Conservation (phyloP, 2,888 invertebrate genomes). For the Lottia gigantea region DNA sequence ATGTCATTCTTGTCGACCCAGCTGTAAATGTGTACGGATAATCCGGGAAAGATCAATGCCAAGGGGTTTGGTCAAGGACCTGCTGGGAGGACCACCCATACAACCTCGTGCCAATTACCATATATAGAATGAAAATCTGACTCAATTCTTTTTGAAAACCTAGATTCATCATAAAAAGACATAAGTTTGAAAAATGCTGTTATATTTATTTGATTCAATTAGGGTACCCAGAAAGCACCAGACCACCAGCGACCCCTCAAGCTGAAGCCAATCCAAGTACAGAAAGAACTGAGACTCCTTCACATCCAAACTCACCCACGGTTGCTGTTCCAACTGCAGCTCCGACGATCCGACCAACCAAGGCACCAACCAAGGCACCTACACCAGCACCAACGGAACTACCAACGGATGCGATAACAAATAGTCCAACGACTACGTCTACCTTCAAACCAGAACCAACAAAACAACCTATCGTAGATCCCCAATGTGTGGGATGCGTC, state of each 20-base stretch:
- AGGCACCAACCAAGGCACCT: background rate
- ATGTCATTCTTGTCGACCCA: no score
- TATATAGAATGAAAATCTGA: no score
- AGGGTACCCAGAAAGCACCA: no score
- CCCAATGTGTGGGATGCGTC: background rate
- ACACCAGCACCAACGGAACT: background rate
- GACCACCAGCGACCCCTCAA: background rate
- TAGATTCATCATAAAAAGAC: no score
- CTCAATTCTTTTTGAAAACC: no score
- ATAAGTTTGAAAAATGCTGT: no score
- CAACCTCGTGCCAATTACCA: no score
- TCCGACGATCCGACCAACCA: background rate
- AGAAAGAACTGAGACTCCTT: background rate
- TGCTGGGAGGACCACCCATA: no score
- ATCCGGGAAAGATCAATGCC: no score
- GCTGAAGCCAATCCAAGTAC: background rate
- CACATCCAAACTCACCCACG: background rate
- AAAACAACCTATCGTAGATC: background rate
- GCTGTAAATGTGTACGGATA: no score
- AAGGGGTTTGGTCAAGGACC: no score
- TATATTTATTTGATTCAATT: no score
- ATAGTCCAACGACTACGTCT: background rate
- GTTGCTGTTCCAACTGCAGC: background rate
- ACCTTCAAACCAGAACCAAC: background rate
- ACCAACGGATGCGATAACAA: background rate